Evolutionary conservation across 2,888 invertebrate genomes (phyloP), one percentile per base, ranked within the genome.

Genomic region (Acronicta aceris): DNA sequence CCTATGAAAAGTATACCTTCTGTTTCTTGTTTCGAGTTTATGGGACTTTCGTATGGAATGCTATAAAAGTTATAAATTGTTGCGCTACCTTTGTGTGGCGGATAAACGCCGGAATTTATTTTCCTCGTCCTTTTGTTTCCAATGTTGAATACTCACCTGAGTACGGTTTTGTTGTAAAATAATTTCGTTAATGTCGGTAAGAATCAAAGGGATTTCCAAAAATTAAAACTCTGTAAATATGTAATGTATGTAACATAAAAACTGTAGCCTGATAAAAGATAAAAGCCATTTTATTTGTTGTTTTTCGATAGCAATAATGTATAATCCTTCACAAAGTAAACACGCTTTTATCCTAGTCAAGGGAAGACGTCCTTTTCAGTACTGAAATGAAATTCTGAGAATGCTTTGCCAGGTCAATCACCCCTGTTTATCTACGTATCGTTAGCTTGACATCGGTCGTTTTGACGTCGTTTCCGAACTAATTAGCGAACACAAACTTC

Each of bases 41-140:
- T 25, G 17, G 30, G 30, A 17, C 38, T 43, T 9, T 17, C 21
- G n/a, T 40, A 47, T 42, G 30, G 45, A 62, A 62, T 57, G 66
- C 65, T 68, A 71, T 63, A 76, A 71, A 70, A 65, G 74, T 76
- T 77, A 78, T 71, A 71, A 71, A 78, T 77, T 65, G 74, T 76
- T 67, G 59, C 56, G 61, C 49, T 58, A 50, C 54, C 65, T 68
- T 55, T 60, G 65, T 61, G 56, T 55, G 47, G 17, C 46, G 67
- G 52, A 61, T 71, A 67, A 67, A 68, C 59, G 71, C 38, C 53
- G 56, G 60, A 70, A 78, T 78, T 70, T 59, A 71, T 76, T 65
- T 58, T 21, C 46, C 51, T 56, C 58, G 63, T 25, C 57, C 68
- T 64, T 74, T 76, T 78, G 78, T 78, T 61, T 64, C 55, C 65